Base-by-base conservation (phyloP, 1,140 invertebrate genomes). In the Laupala kohalensis region DNA sequence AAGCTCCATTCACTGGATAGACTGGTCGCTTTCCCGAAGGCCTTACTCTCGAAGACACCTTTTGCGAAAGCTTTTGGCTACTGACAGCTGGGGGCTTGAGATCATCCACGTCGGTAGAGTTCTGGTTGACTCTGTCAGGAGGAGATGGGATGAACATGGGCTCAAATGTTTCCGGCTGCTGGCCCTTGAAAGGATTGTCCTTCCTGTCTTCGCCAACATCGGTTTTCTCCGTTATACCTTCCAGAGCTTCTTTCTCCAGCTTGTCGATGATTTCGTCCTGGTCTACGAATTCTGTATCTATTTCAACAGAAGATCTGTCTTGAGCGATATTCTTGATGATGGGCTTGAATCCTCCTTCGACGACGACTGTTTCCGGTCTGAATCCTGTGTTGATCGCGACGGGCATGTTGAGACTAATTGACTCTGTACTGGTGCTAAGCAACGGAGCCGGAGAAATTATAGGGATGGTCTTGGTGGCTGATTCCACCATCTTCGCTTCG, bases 321-420 rank as follows among this genome's bases (percentile, higher is more conserved):
- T 86, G 80, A 28, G 79, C 80, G 6, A 80, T 79, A n/a, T 72
- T 76, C 23, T 85, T 86, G n/a, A 92, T 85, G 23, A 93, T 92
- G 1, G 92, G 91, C 72, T 88, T 90, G 75, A 94, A 94, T 0
- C 91, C 91, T 69, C 90, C 86, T 80, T 93, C 92, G 30, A 93
- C 88, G 0, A 93, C 87, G 19, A 94, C 88, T 0, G 89, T 89
- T 72, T 88, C 86, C 0, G 90, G 90, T 78, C 92, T 86, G 76
- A 94, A 94, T 0, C 91, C 92, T 4, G 87, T 72, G 66, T 72
- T 72, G 23, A 67, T 12, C 0, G 71, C 71, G 5, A 37, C 29
- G 26, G 29, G 71, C 3, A 66, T 28, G 26, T 30, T 15, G 67
- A 27, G 25, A 29, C 28, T 6, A 9, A 6, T 23, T 25, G 13